Evolutionary conservation across 2,888 invertebrate species (phyloP).

Genomic region (Ecdyonurus torrentis): DNA sequence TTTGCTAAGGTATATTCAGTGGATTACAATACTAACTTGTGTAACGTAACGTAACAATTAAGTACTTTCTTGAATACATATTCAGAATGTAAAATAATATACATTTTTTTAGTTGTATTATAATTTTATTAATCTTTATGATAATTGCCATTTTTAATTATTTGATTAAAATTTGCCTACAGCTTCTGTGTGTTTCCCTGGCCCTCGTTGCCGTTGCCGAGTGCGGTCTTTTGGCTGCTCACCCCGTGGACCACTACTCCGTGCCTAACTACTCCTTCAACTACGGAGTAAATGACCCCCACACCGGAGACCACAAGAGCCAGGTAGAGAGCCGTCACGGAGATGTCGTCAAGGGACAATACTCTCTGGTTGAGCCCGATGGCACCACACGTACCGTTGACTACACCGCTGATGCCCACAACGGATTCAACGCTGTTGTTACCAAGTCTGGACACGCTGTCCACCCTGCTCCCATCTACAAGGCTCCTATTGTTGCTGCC

Average conservation of each 20-base stretch:
- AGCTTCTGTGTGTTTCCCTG: background rate
- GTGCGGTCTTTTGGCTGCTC: too few species aligned
- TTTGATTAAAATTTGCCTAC: background rate
- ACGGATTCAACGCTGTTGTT: slow-evolving; percentile 1
- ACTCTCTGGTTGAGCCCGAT: background rate
- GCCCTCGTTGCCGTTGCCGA: background rate
- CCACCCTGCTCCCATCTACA: slow-evolving; percentile 1
- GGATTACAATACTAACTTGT: background rate
- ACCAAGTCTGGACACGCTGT: slow-evolving; percentile 3
- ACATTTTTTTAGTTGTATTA: too few species aligned
- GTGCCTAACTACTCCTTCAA: background rate
- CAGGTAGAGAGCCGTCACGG: background rate
- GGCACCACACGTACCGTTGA: slow-evolving; percentile 2
- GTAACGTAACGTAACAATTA: too few species aligned
- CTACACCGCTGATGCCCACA: background rate
- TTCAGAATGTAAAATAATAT: too few species aligned
- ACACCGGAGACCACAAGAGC: slow-evolving; percentile 3
- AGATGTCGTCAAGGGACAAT: slow-evolving; percentile 1
- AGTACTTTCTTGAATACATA: too few species aligned
- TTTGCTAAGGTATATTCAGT: background rate
- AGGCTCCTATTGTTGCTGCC: background rate
- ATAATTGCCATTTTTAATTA: background rate
- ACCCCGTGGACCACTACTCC: background rate
- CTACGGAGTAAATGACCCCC: slow-evolving; percentile 1
- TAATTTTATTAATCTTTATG: background rate